Evolutionary conservation across 2,113 vertebrate genomes (phyloP), one percentile per base, ranked within the genome.

Genomic region (Cygnus buccinator): DNA sequence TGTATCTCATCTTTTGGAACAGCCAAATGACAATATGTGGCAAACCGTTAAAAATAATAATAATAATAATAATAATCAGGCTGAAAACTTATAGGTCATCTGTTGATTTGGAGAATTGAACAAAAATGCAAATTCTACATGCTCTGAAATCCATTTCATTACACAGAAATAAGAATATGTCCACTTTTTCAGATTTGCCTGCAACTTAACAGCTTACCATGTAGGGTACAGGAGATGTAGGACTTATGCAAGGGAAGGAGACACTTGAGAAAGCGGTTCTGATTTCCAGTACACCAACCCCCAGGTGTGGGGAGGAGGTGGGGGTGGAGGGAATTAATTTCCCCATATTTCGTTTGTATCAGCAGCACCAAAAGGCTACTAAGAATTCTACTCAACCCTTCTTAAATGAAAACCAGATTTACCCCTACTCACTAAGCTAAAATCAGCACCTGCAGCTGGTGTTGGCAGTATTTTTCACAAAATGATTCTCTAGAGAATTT

Each of bases 401-500:
- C 6, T 35, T 66, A 65, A 85, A 57, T 41, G 23, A 62, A 79
- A 85, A 83, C 3, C 25, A 80, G 79, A 80, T 87, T 87, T 95
- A 76, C 12, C 15, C 4, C 72, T 58, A 58, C 23, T 8, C 76
- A 50, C n/a, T 58, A 66, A 83, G 63, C 41, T 28, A 89, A 89
- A 93, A 94, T 85, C 59, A 83, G 13, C 68, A 96, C 85, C 95
- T 96, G 88, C 82, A 93, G 87, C 72, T 88, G 92, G 66, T 88
- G 57, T 92, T 63, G 73, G 78, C 67, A 50, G 41, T 90, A 82
- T 87, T 95, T 95, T 95, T 83, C 58, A 80, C 71, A 74, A 6
- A 37, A 90, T 58, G 33, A 39, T 80, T 90, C 93, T 80, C 95
- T 59, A 63, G 93, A 94, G 94, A 84, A 78, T 90, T 90, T 88